Conservation (phyloP, 35 echinoderm and acorn worm species). For the Amphiura filiformis region DNA sequence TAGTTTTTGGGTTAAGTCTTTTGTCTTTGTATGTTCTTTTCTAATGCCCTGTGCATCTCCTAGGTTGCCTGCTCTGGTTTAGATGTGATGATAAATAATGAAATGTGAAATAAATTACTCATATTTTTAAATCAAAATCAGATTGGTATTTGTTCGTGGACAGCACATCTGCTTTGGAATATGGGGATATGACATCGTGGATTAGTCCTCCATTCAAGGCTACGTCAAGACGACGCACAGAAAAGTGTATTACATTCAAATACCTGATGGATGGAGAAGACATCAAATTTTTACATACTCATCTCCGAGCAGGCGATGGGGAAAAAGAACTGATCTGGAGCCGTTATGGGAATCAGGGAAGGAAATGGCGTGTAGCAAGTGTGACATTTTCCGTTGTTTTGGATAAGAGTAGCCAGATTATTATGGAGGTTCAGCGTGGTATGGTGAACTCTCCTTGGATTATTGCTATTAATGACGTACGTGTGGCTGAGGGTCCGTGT, state of each 20-base stretch:
- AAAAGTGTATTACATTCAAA: background rate
- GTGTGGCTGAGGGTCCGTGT: background rate
- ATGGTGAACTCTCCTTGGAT: background rate
- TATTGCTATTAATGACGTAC: background rate
- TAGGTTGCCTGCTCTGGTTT: no score
- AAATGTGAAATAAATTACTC: no score
- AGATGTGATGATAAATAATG: no score
- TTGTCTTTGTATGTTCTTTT: no score
- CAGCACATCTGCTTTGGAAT: background rate
- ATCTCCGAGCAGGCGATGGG: background rate
- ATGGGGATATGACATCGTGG: background rate
- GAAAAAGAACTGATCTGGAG: background rate
- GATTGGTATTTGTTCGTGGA: background rate
- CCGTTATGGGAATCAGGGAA: background rate
- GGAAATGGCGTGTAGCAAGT: constrained; percentile 3
- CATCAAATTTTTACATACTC: background rate
- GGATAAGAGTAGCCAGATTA: background rate
- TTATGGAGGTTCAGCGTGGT: background rate
- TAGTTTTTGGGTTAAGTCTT: no score
- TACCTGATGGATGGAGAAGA: background rate
- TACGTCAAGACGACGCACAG: background rate
- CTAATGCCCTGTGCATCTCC: no score
- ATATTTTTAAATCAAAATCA: no score
- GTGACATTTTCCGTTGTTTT: background rate
- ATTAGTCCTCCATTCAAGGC: background rate